Base-by-base conservation (phyloP, 2,888 invertebrate species). In the Oscheius onirici region DNA sequence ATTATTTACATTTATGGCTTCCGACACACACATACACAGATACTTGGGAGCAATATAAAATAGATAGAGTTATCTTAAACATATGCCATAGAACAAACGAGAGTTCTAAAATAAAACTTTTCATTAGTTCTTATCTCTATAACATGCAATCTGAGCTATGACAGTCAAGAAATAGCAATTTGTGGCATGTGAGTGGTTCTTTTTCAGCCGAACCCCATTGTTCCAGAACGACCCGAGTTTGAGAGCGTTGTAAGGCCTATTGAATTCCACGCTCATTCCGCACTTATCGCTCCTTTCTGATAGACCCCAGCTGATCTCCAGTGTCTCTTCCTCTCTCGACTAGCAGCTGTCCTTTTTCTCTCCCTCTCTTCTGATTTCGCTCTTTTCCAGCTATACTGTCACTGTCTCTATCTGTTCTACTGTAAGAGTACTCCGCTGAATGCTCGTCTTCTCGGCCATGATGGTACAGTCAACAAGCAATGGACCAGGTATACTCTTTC, bases 391-490 rank as follows among this genome's bases (percentile, higher is more conserved):
- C 17, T 54, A 44, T 20, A 40, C 20, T 24, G 54, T 44, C 24
- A 41, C 46, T 69, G 24, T 54, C 55, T 55, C 55, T 68, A 34
- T 57, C 67, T 67, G 10, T 69, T 68, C 54, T 58, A 6, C 43
- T 20, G 49, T 20, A 22, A 46, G 10, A 17, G 49, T 20, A 17
- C n/a, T 15, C 15, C 43, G 24, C 20, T 43, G 60, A 24, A 63
- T 63, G 63, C 34, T 63, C 49, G 63, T 63, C 46, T 63, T 63
- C 49, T 60, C 60, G 10, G 60, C 60, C 11, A 63, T 63, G 63
- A 63, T 63, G 63, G 63, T 63, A 15, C 63, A 63, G 28, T 63
- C 63, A 26, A 63, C 63, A 15, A 63, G 63, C 34, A 24, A 63
- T 40, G 58, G 41, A 11, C 58, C 58, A 58, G 58, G 58, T 49